Conservation (phyloP, 1,140 invertebrate species). For the Drosophila kohkoa region DNA sequence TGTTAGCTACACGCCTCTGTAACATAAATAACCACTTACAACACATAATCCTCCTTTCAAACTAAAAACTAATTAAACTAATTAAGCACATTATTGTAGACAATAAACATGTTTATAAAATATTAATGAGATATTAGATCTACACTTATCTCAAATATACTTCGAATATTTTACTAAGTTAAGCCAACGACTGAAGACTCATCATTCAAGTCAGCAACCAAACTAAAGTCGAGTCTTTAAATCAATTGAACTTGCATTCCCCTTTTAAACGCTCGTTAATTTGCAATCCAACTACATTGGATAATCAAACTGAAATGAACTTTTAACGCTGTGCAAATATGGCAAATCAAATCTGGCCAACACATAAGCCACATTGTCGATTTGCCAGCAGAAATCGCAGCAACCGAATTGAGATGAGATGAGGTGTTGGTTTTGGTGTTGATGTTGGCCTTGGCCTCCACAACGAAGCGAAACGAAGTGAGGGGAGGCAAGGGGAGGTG, state of each 20-base stretch:
- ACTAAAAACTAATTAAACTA: too few species aligned
- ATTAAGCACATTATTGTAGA: too few species aligned
- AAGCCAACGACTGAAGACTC: too few species aligned
- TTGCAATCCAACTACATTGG: not conserved
- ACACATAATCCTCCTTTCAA: too few species aligned
- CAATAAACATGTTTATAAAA: too few species aligned
- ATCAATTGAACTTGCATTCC: not conserved
- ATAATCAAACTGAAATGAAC: not conserved
- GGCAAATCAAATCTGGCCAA: slow-evolving; percentile 13
- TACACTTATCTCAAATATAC: too few species aligned
- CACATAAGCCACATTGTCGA: slow-evolving; percentile 16
- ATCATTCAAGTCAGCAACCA: too few species aligned
- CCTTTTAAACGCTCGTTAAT: not conserved
- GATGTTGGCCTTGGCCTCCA: slow-evolving; percentile 36
- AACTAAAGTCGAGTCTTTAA: not conserved
- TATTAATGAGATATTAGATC: too few species aligned
- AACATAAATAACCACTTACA: too few species aligned
- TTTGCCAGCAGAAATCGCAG: slow-evolving; percentile 23
- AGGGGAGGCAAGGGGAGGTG: slow-evolving; percentile 3
- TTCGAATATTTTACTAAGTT: too few species aligned
- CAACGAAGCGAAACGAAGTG: not conserved
- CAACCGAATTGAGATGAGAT: not conserved
- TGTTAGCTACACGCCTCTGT: too few species aligned
- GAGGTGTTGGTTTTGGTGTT: slow-evolving; percentile 6
- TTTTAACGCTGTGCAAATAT: slow-evolving; percentile 12